Base-by-base conservation (phyloP, 2,113 vertebrate genomes). In the Sorex araneus region DNA sequence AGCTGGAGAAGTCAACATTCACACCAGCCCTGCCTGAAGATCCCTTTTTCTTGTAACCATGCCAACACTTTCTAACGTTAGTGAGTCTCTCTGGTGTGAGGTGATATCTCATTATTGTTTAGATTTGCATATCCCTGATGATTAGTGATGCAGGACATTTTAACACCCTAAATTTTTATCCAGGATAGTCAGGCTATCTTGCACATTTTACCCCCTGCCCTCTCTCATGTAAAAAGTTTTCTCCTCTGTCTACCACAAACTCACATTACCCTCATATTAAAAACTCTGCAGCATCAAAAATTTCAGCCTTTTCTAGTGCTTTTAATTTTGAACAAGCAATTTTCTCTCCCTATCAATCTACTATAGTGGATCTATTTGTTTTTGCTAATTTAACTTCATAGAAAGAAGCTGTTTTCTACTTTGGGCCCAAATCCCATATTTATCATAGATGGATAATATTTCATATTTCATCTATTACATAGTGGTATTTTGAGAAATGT, bases 331-430 rank as follows among this genome's bases (percentile, higher is more conserved):
- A 83, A 32, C 7, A 45, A 78, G 84, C 0, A 47, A 45, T 27
- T 67, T 85, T 87, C n/a, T 88, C 10, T 9, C 12, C n/a, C 32
- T 34, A 19, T 10, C 79, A 47, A 12, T 11, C 2, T n/a, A 27
- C 60, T 54, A 27, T 54, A 93, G 86, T 57, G 15, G 10, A 63
- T 64, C 63, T 71, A 80, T 2, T 74, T 81, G 66, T 87, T 77
- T 77, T 67, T 79, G 11, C 7, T 78, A 69, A 75, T 82, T 93
- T 84, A 76, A 25, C 79, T 83, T 92, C 13, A 45, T 2, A 85
- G 36, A 87, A 92, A 36, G 10, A 75, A 90, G 28, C 54, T 15
- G 36, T 91, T 93, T 70, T 89, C 28, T 79, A 21, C n/a, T 69
- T 19, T 54, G 36, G 32, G 10, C 21, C 75, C 85, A 40, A 28